Conservation (phyloP, 2,113 vertebrate species). For the Amazona guildingii region DNA sequence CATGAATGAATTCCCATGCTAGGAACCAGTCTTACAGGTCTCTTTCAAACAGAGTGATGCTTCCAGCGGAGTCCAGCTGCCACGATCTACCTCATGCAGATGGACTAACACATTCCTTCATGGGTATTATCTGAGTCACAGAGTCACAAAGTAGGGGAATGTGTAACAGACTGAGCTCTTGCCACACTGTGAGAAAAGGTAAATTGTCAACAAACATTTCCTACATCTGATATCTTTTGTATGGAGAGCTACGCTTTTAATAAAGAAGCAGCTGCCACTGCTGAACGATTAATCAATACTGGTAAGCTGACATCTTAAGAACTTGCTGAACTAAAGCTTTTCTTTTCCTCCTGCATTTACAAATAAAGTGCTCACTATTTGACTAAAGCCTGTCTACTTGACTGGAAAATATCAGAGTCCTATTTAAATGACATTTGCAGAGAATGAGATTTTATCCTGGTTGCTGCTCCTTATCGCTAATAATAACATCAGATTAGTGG, state of each 20-base stretch:
- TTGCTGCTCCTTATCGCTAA: conserved; percentile 77
- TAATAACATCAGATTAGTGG: conserved; percentile 83
- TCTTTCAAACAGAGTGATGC: not conserved
- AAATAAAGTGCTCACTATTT: conserved; percentile 79
- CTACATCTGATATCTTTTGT: conserved; percentile 68
- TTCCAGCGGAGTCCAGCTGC: conserved; percentile 13
- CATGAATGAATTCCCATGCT: not conserved
- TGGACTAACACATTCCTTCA: conserved; percentile 32
- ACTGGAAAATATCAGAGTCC: conserved; percentile 76
- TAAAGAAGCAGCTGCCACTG: conserved; percentile 75
- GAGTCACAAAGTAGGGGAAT: not conserved
- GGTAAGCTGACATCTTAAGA: conserved; percentile 76
- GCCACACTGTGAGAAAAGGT: conserved; percentile 47
- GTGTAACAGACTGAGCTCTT: not conserved
- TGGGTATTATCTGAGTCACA: not conserved
- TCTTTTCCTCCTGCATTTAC: conserved; percentile 71
- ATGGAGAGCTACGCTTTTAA: conserved; percentile 69
- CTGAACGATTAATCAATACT: conserved; percentile 78
- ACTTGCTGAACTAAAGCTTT: conserved; percentile 75
- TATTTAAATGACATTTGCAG: conserved; percentile 81
- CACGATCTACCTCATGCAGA: not conserved
- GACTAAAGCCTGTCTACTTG: conserved; percentile 77
- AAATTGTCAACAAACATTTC: conserved; percentile 73
- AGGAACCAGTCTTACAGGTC: not conserved
- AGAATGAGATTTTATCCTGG: conserved; percentile 80